Evolutionary conservation across 2,797 vertebrate genomes (phyloP), one percentile per base, ranked within the genome.

Genomic region (Heliangelus exortis): DNA sequence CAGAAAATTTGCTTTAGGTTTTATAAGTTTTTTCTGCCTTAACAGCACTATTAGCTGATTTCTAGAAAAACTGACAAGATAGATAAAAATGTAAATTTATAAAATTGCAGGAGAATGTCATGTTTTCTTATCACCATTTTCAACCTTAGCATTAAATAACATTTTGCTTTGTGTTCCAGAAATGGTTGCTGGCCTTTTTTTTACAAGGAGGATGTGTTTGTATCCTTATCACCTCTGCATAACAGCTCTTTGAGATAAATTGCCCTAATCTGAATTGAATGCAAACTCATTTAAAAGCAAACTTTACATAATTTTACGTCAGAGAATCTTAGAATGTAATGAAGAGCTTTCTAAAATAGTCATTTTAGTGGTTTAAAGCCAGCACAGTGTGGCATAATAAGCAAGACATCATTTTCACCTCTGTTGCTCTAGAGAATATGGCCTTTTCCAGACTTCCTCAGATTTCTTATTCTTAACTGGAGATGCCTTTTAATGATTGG

Each of bases 41-140:
- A 92, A 94, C 81, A 95, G 54, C 33, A 91, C 86, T 90, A 72
- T 94, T 91, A 90, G 76, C 74, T 91, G 86, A 95, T 94, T 90
- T 86, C 72, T 93, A 69, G 47, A 55, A 86, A 41, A 94, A 95
- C 12, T 48, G 23, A 18, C 17, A 43, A 20, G 31, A 87, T 54
- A 79, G 59, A 89, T 87, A 57, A 61, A 59, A 71, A 77, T 45
- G 55, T 74, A 81, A 79, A 79, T 74, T 77, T 79, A 63, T 21
- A 80, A 88, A 87, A 83, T 84, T 96, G 41, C 66, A 78, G 74
- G 83, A 93, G 72, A 87, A 95, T 85, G 29, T 34, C 58, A 22
- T 74, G 47, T 43, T 53, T 84, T 77, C 66, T 91, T 92, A 91
- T 53, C 48, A 87, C 20, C 57, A 75, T 76, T 89, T 96, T 92